phyloP scores from a whole-genome alignment of 2,888 invertebrate species.

The Cheilosia scutellata region DNA sequence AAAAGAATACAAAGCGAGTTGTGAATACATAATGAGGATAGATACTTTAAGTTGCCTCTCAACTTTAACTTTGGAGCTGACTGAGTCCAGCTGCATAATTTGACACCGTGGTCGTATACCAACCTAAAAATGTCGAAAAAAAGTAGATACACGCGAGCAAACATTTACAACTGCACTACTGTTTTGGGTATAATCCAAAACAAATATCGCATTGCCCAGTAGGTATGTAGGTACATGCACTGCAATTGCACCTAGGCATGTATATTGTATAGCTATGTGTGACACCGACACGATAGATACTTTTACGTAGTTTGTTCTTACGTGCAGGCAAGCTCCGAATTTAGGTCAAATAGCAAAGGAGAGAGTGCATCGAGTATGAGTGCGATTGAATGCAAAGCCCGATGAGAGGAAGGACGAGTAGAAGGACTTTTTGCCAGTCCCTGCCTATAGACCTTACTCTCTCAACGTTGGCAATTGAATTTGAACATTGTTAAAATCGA shows the following conservation, averaged over 20 bases:
- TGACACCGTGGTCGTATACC: conserved; percentile 1
- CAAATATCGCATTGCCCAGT: conserved; percentile 49
- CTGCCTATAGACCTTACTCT: not conserved
- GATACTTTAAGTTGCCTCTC: conserved; percentile 16
- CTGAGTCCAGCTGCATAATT: conserved; percentile 1
- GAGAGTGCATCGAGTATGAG: conserved; percentile 68
- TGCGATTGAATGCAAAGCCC: conserved; percentile 60
- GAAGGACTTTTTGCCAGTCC: conserved; percentile 11
- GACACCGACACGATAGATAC: conserved; percentile 62
- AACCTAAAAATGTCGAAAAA: conserved; percentile 23
- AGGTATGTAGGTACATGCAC: conserved; percentile 12
- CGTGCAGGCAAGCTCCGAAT: conserved; percentile 66
- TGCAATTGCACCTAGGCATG: not conserved
- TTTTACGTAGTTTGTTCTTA: conserved; percentile 68
- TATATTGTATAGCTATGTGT: conserved; percentile 11
- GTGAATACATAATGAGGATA: conserved; percentile 62
- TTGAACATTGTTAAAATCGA: conserved; percentile 20
- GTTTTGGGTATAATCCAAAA: conserved; percentile 54
- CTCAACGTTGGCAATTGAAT: not conserved
- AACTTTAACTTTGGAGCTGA: conserved; percentile 42
- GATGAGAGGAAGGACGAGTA: conserved; percentile 4
- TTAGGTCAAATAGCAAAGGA: conserved; percentile 75
- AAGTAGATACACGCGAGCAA: conserved; percentile 32
- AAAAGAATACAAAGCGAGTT: conserved; percentile 51
- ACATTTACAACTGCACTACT: conserved; percentile 19